Evolutionary conservation across 2,113 vertebrate species (phyloP), one percentile per base, ranked within the genome.

Genomic region (Halcyon senegalensis): DNA sequence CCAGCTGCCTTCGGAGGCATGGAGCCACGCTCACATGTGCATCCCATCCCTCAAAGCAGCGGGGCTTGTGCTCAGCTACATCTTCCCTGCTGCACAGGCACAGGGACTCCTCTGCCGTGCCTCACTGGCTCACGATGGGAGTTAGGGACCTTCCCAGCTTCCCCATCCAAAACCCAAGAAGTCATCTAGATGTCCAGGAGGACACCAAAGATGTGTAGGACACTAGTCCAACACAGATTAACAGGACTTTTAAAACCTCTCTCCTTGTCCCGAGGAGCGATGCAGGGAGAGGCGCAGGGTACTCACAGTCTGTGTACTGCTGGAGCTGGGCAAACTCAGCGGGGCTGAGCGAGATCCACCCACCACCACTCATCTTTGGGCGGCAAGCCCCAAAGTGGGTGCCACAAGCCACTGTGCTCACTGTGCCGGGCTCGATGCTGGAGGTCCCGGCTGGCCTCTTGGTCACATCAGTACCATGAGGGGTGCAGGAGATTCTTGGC

Each of bases 231-330:
- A 35, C n/a, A 59, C 24, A 16, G 64, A 44, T 5, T 58, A 46
- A 1, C 14, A 13, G 43, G 27, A 17, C 1, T 37, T 46, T 19
- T 9, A 27, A 28, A 48, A 5, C 41, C 16, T 5, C 28, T 75
- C 31, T 28, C 25, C n/a, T 5, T 1, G 1, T 27, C 1, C 37
- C 11, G 0, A 41, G n/a, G 43, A 67, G 5, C 9, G 10, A 28
- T 3, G 5, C 1, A 0, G 0, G 2, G 14, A n/a, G 43, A 59
- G 14, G 4, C 18, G 1, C 8, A 0, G 50, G 62, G 53, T 90
- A 99, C 99, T 99, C 95, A 99, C 99, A 99, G 85, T 99, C 99
- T 1, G 98, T 98, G 97, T 99, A 99, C 90, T 99, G 98, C 93
- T 99, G 99, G 72, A 99, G 98, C 89, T 99, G 99, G 75, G 96